Evolutionary conservation across 2,113 vertebrate species (phyloP).

Genomic region (Scomber japonicus): DNA sequence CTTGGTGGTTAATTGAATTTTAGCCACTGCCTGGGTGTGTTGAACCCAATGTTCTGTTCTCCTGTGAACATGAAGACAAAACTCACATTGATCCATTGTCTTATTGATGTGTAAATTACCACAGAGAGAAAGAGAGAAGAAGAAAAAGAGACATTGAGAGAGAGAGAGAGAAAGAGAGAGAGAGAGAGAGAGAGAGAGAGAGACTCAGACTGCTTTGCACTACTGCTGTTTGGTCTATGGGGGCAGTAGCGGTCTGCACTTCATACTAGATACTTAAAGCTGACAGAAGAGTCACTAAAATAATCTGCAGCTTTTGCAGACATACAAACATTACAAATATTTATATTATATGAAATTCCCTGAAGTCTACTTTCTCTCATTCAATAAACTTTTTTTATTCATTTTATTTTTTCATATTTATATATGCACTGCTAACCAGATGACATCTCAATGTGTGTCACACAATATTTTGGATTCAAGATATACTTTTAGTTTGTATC

Average conservation of each 20-base stretch:
- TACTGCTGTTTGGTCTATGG: constrained; percentile 7
- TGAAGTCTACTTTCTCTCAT: not conserved
- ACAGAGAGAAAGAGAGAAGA: not conserved
- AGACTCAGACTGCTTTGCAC: not conserved
- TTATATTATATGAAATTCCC: constrained; percentile 5
- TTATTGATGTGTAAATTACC: constrained; percentile 26
- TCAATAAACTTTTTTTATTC: not conserved
- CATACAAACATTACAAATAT: constrained; percentile 6
- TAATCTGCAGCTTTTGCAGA: constrained; percentile 1
- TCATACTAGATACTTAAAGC: not conserved
- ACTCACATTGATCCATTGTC: constrained; percentile 3
- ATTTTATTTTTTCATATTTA: not conserved
- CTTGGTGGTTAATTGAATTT: constrained; percentile 44
- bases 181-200: not conserved
- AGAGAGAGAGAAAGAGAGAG: too few relatives aligned
- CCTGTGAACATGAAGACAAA: constrained; percentile 37
- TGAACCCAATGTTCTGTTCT: constrained; percentile 67
- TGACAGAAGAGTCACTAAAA: not conserved
- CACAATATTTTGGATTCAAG: not conserved
- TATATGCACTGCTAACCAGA: not conserved
- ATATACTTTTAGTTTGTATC: not conserved
- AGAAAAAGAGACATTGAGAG: not conserved
- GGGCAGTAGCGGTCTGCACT: constrained; percentile 54
- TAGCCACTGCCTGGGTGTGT: constrained; percentile 10
- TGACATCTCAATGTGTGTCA: constrained; percentile 1